Evolutionary conservation across 2,113 vertebrate genomes (phyloP).

Genomic region (Nothobranchius kuhntae): DNA sequence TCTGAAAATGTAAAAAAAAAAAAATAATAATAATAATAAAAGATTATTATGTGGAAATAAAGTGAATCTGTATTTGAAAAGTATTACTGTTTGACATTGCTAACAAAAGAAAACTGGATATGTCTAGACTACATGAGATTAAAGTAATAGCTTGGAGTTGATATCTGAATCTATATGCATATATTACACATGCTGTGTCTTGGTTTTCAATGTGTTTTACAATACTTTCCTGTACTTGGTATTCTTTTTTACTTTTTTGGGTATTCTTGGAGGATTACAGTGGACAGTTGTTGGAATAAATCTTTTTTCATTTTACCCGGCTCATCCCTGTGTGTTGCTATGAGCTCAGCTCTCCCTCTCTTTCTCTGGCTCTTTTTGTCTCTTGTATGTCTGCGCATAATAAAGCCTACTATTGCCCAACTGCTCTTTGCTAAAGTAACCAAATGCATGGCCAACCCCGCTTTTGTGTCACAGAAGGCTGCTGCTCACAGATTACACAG

Average conservation of each 20-base stretch:
- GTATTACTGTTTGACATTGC: constrained; percentile 73
- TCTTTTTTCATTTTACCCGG: constrained; percentile 77
- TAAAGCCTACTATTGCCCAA: constrained; percentile 53
- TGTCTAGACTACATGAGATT: constrained; percentile 72
- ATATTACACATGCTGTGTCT: constrained; percentile 74
- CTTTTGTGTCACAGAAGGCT: constrained; percentile 55
- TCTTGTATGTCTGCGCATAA: constrained; percentile 57
- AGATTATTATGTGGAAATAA: constrained; percentile 60
- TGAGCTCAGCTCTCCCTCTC: constrained; percentile 52
- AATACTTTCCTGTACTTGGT: constrained; percentile 83
- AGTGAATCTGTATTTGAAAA: constrained; percentile 67
- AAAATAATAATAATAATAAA: constrained; percentile 26
- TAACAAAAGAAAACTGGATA: constrained; percentile 67
- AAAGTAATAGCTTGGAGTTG: constrained; percentile 76
- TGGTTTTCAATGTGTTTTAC: constrained; percentile 88
- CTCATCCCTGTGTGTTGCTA: constrained; percentile 74
- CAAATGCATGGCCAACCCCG: constrained; percentile 66
- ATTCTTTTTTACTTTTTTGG: constrained; percentile 91
- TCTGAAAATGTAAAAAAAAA: constrained; percentile 68
- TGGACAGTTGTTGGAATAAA: constrained; percentile 89
- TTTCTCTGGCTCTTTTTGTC: constrained; percentile 33
- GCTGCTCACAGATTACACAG: constrained; percentile 34
- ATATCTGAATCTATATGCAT: constrained; percentile 73
- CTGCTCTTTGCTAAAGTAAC: constrained; percentile 59
- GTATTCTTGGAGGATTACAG: constrained; percentile 77